A percentile compares a stretch with the other conserved stretches of the same genome.
phyloP scores from a whole-genome alignment of 1,140 invertebrate genomes.

The Pogonomyrmex barbatus region DNA sequence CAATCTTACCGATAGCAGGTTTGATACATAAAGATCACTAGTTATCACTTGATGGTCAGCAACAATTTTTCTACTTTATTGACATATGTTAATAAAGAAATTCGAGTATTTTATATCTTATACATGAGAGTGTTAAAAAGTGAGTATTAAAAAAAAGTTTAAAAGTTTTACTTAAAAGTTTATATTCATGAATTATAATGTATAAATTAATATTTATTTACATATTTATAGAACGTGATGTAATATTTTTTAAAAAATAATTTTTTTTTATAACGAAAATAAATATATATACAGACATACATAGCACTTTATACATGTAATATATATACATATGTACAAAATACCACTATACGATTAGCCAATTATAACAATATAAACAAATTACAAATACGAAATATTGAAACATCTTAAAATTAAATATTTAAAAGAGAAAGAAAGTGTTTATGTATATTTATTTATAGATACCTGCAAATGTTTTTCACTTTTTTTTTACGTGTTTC shows the following conservation, averaged over 20 bases:
- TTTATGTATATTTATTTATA: neutral
- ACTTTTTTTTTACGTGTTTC: neutral
- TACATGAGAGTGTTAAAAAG: neutral
- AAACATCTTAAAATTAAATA: neutral
- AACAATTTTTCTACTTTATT: slow-evolving; percentile 6
- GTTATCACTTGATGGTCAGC: neutral
- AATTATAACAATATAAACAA: neutral
- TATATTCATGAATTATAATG: neutral
- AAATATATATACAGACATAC: neutral
- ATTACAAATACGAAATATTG: neutral
- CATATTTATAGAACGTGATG: neutral
- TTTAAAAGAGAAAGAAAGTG: neutral
- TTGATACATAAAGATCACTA: neutral
- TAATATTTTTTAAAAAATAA: neutral
- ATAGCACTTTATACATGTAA: neutral
- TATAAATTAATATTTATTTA: neutral
- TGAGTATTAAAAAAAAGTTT: neutral
- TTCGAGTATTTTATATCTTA: neutral
- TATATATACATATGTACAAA: neutral
- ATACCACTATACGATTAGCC: neutral
- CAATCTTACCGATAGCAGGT: neutral
- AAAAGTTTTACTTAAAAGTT: no score
- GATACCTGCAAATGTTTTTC: neutral
- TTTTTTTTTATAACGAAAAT: slow-evolving; percentile 14
- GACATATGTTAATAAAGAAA: neutral